These are phyloP conservation scores for Maconellicoccus hirsutus DNA, from an alignment of 1,140 invertebrate genomes.

Conservation along the genomic window DNA sequence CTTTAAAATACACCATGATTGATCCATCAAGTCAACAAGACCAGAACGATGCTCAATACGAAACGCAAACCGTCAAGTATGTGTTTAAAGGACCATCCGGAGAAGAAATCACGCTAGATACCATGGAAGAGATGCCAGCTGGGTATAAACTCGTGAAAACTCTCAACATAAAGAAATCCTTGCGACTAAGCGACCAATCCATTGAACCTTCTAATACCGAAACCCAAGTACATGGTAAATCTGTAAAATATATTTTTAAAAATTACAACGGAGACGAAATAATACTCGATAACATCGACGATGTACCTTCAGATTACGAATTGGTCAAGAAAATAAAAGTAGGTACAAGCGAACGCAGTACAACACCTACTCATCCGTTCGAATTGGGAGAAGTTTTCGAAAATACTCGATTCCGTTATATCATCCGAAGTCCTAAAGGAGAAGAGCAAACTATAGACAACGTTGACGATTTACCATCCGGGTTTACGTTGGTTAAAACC, in stretches of 20 bases:
- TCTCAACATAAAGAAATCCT: background rate
- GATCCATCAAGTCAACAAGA: background rate
- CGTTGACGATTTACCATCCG: background rate
- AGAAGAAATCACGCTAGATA: background rate
- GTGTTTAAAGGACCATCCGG: background rate
- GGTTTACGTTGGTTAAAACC: background rate
- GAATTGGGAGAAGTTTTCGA: background rate
- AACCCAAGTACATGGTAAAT: no score
- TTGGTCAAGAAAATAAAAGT: background rate
- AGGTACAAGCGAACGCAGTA: background rate
- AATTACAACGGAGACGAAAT: background rate
- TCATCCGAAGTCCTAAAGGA: background rate
- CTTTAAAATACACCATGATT: background rate
- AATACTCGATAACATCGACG: background rate
- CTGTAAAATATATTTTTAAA: background rate
- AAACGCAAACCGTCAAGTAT: background rate
- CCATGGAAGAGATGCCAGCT: background rate
- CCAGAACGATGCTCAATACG: background rate
- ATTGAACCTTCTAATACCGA: no score
- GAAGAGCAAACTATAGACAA: background rate
- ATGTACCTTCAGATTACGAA: background rate
- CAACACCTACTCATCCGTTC: background rate
- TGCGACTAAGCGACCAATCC: background rate
- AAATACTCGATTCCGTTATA: background rate
- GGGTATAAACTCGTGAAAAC: background rate